Conservation (phyloP, 2,797 vertebrate genomes). For the Chloroceryle inda region DNA sequence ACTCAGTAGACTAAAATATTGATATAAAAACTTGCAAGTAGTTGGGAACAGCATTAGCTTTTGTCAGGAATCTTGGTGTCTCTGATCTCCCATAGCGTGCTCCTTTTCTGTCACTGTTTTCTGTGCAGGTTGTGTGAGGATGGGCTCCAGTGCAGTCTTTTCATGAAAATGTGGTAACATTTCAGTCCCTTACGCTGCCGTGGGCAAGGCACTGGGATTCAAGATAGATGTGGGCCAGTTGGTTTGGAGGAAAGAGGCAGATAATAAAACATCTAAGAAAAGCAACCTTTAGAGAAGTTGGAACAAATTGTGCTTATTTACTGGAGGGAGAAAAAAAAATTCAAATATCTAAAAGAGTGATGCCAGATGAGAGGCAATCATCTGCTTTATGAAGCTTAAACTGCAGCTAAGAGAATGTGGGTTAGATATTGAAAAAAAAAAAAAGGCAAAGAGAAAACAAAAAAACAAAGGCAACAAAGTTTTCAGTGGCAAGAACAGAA, state of each 20-base stretch:
- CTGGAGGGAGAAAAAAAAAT: not conserved
- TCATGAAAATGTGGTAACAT: not conserved
- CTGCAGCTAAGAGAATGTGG: not conserved
- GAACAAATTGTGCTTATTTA: not conserved
- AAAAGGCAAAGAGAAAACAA: not conserved
- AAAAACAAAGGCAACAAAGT: not conserved
- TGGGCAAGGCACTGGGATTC: not conserved
- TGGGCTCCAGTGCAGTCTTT: not conserved
- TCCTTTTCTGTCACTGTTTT: not conserved
- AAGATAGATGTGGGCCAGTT: not conserved
- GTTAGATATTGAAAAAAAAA: not conserved
- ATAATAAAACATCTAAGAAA: not conserved
- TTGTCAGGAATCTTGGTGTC: not conserved
- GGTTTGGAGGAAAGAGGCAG: not conserved
- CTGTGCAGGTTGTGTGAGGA: not conserved
- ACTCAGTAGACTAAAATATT: not conserved
- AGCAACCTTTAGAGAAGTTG: not conserved
- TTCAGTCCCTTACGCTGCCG: not conserved
- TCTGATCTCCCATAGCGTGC: not conserved
- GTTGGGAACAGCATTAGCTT: not conserved
- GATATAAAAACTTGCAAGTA: not conserved
- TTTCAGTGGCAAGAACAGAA: rapidly evolving
- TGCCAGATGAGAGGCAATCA: not conserved
- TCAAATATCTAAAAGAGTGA: not conserved
- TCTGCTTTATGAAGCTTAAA: not conserved